Evolutionary conservation across 2,113 vertebrate genomes (phyloP), one percentile per base, ranked within the genome.

Genomic region (Malurus melanocephalus): DNA sequence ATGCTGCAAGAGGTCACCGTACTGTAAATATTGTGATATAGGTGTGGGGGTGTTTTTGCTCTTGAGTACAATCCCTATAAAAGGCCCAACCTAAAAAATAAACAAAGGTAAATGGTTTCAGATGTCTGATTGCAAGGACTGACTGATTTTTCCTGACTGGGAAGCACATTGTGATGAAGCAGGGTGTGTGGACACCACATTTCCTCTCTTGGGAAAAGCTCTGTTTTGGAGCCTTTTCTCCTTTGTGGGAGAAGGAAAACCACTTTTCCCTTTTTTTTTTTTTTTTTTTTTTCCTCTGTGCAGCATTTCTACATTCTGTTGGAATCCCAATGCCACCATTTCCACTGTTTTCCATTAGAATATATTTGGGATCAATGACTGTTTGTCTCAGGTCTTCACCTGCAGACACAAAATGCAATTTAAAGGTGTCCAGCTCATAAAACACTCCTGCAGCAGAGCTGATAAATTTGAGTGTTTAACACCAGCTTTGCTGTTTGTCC

Each of bases 101-200:
- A 95, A 93, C 93, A 95, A 45, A 92, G 46, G 76, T 69, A 86
- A 80, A 90, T 82, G 87, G 80, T 93, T 95, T 95, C 92, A 91
- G 74, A 68, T 94, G 79, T 27, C 73, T 66, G 55, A 60, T 81
- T 66, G 35, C n/a, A 67, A 43, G 62, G 68, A 23, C 45, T 1
- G 6, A 12, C 67, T 32, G 46, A 46, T 69, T 65, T 32, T 43
- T 28, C 51, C 4, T 45, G 32, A 59, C 48, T 73, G 93, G 35
- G 74, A 78, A 91, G 35, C 76, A 57, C 0, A 0, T 11, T 84
- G 43, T 71, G 71, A 46, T 88, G 84, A 46, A 85, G 73, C 0
- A 4, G 48, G n/a, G 13, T 13, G 22, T 79, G 74, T 45, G 72
- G 74, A 57, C 38, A 72, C 35, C 42, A 57, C 22, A 16, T 72